Evolutionary conservation across 2,797 vertebrate species (phyloP), one percentile per base, ranked within the genome.

Genomic region (Anguilla pacifica): DNA sequence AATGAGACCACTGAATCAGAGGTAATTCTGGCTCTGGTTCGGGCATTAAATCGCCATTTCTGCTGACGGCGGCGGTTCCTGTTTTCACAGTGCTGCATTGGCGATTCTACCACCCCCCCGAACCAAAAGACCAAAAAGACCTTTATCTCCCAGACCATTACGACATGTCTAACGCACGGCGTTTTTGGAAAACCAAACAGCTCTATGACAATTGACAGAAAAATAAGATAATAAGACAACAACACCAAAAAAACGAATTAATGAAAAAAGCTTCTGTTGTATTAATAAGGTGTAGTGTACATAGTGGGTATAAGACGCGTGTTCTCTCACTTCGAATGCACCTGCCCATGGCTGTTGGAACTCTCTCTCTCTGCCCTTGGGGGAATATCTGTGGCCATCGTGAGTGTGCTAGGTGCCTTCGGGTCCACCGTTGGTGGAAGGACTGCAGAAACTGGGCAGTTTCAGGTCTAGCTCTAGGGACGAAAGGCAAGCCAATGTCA

Each of bases 1-100:
- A 97, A 98, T 98, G 94, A 96, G 95, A 95, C 96, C 97, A 97
- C 96, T 98, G 97, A 98, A 94, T 97, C 95, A 96, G 96, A 97
- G 95, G 95, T 98, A 98, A 98, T 98, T 95, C 94, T 96, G 95
- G 94, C 96, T 97, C 95, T 95, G 94, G 96, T 95, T 96, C 95
- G 97, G 96, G 96, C 96, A 96, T 96, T 97, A 96, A 95, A 95
- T 95, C 95, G 96, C 95, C 95, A 93, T 96, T 97, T 95, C 96
- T 97, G 97, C 97, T 98, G 97, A 98, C 93, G 89, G 93, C 93
- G 95, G 91, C 90, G 94, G 96, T 97, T 95, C 92, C 87, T 43
- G 4, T 86, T 91, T 93, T 91, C 93, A 92, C 94, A 94, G 93
- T 92, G 93, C 92, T 61, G 59, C 35, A 43, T 92, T 35, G 86